A percentile compares a stretch with the other conserved stretches of the same genome.
These are phyloP conservation scores for Aleiodes alternator DNA, from an alignment of 2,888 invertebrate genomes.

Conservation along the genomic window DNA sequence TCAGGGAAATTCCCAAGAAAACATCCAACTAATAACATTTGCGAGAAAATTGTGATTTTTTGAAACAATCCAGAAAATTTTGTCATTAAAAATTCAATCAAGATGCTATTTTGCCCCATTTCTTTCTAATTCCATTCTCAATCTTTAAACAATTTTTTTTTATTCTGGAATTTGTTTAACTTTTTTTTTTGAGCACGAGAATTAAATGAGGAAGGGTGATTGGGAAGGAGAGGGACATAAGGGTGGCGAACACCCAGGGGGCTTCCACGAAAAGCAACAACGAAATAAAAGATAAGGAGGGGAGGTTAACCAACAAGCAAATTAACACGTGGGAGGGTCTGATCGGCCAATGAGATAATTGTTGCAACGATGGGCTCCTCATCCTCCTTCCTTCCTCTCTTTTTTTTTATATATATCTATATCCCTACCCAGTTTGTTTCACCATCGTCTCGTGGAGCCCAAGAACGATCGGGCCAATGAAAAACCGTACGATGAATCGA, in stretches of 20 bases:
- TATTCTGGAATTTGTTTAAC: conserved; percentile 12
- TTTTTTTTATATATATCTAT: conserved; percentile 42
- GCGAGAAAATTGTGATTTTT: no score
- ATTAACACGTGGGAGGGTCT: conserved; percentile 75
- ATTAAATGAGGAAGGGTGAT: conserved; percentile 52
- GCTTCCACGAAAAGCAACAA: conserved; percentile 48
- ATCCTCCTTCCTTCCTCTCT: conserved; percentile 37
- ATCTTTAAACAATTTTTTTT: conserved; percentile 28
- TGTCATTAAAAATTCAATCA: no score
- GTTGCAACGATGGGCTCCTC: conserved; percentile 56
- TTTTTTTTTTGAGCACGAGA: conserved; percentile 51
- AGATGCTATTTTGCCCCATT: neutral
- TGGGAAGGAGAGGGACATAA: conserved; percentile 45
- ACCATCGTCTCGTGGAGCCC: conserved; percentile 53
- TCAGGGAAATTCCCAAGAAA: no score
- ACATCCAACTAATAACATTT: no score
- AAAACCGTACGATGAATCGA: conserved; percentile 64
- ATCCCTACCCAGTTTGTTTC: conserved; percentile 45
- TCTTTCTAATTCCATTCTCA: conserved; percentile 16
- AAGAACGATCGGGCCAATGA: conserved; percentile 57
- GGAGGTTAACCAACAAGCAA: conserved; percentile 73
- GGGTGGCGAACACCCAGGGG: conserved; percentile 39
- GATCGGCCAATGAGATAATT: conserved; percentile 73
- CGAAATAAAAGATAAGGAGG: conserved; percentile 47
- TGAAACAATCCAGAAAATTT: no score